Evolutionary conservation across 53 echinoderm and acorn worm genomes (phyloP), one percentile per base, ranked within the genome.

Genomic region (Crossaster papposus): DNA sequence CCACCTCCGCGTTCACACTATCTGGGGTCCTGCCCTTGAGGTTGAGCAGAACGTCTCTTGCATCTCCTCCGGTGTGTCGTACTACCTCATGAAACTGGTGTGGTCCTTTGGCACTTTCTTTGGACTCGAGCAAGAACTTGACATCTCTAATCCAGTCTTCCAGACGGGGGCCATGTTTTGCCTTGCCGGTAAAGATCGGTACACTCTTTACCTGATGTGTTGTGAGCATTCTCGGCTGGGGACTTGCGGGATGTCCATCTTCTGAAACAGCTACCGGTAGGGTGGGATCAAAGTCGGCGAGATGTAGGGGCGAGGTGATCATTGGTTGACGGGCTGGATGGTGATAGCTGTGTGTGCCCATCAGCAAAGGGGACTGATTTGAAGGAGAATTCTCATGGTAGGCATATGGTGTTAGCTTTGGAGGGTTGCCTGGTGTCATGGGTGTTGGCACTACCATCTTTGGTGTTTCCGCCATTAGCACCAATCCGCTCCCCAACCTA

Each of bases 51-150:
- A n/a, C n/a, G n/a, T n/a, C n/a, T n/a, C 88, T 54, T 17, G 90
- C 90, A 9, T 50, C 54, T 6, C 81, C 36, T n/a, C 62, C 32
- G 9, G 70, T 63, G 65, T 89, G 70, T n/a, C n/a, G n/a, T n/a
- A n/a, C n/a, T n/a, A n/a, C n/a, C n/a, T n/a, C 73, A n/a, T 89
- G 51, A 44, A 81, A 89, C 54, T 70, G 51, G n/a, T 71, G 18
- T 7, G 30, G 26, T n/a, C n/a, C n/a, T n/a, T n/a, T n/a, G n/a
- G n/a, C n/a, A n/a, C n/a, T n/a, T n/a, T n/a, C n/a, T n/a, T n/a
- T n/a, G n/a, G n/a, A n/a, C n/a, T n/a, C n/a, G n/a, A n/a, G n/a
- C n/a, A n/a, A n/a, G n/a, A n/a, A n/a, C n/a, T n/a, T n/a, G n/a
- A n/a, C n/a, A n/a, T n/a, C n/a, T n/a, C n/a, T n/a, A n/a, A n/a